Evolutionary conservation across 1,140 invertebrate species (phyloP).

Genomic region (Gonatopus flavifemur): DNA sequence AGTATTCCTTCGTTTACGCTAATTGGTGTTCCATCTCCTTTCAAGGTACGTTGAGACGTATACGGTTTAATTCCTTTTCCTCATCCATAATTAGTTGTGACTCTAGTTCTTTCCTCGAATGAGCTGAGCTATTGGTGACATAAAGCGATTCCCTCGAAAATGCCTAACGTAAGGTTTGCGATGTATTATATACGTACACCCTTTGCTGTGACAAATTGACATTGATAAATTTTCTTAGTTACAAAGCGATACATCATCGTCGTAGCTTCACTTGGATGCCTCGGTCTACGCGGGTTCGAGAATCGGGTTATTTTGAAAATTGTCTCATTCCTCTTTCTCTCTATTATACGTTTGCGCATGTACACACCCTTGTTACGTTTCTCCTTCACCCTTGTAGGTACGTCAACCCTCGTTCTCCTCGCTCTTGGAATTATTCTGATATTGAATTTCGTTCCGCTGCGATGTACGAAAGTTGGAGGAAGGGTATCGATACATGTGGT

Average conservation of each 20-base stretch:
- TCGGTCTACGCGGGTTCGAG: constrained; percentile 1
- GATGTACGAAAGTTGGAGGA: no score
- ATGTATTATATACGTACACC: no score
- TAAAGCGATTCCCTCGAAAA: no score
- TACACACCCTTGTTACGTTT: constrained; percentile 1
- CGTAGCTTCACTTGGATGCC: constrained; percentile 1
- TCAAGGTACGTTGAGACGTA: no score
- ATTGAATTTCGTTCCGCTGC: no score
- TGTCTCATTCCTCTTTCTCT: constrained; percentile 5
- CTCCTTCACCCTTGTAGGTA: no score
- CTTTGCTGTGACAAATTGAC: constrained; percentile 29
- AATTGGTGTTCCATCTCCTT: neutral
- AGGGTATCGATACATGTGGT: no score
- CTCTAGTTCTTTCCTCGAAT: no score
- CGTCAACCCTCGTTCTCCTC: neutral
- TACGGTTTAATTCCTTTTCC: no score
- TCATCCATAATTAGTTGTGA: no score
- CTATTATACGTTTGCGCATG: neutral
- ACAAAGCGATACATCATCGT: constrained; percentile 34
- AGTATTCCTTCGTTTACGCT: neutral
- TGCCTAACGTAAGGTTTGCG: no score
- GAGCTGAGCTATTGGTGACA: no score
- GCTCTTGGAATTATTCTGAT: neutral
- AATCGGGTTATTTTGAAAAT: constrained; percentile 30
- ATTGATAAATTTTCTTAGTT: constrained; percentile 37